Evolutionary conservation across 2,888 invertebrate species (phyloP).

Genomic region (Helicoverpa assulta): DNA sequence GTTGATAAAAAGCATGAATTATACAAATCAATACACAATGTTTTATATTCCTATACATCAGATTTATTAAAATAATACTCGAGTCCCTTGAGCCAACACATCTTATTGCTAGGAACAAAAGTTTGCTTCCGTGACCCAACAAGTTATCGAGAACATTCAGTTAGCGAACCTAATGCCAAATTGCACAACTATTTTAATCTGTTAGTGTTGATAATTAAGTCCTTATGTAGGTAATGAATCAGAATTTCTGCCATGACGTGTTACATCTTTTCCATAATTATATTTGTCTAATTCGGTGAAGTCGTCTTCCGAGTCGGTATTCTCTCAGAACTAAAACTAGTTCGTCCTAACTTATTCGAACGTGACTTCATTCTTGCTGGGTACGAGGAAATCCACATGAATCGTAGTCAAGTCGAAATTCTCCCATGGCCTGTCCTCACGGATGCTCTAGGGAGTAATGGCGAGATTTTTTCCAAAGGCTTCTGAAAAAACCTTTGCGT

Average conservation of each 20-base stretch:
- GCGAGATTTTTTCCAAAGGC: slow-evolving; percentile 96
- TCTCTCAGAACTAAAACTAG: slow-evolving; percentile 27
- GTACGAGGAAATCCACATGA: slow-evolving; percentile 30
- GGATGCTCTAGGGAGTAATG: slow-evolving; percentile 97
- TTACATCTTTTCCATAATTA: slow-evolving; percentile 50
- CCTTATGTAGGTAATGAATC: slow-evolving; percentile 37
- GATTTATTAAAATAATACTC: slow-evolving; percentile 62
- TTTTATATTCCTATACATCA: slow-evolving; percentile 68
- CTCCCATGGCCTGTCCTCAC: slow-evolving; percentile 82
- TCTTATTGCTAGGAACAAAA: slow-evolving; percentile 36
- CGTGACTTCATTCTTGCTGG: slow-evolving; percentile 36
- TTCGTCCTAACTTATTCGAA: slow-evolving; percentile 28
- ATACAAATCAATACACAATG: slow-evolving; percentile 69
- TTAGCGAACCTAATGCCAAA: background rate
- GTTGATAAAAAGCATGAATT: slow-evolving; percentile 72
- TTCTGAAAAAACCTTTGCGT: slow-evolving; percentile 97
- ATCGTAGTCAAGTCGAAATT: slow-evolving; percentile 44
- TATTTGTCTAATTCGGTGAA: slow-evolving; percentile 43
- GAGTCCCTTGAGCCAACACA: slow-evolving; percentile 51
- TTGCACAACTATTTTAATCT: slow-evolving; percentile 3
- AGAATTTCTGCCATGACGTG: slow-evolving; percentile 38
- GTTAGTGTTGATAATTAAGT: slow-evolving; percentile 22
- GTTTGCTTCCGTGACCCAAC: slow-evolving; percentile 41
- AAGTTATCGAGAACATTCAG: slow-evolving; percentile 15
- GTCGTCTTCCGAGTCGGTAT: slow-evolving; percentile 33